Conservation (phyloP, 2,888 invertebrate species). For the Parthenolecanium corni region DNA sequence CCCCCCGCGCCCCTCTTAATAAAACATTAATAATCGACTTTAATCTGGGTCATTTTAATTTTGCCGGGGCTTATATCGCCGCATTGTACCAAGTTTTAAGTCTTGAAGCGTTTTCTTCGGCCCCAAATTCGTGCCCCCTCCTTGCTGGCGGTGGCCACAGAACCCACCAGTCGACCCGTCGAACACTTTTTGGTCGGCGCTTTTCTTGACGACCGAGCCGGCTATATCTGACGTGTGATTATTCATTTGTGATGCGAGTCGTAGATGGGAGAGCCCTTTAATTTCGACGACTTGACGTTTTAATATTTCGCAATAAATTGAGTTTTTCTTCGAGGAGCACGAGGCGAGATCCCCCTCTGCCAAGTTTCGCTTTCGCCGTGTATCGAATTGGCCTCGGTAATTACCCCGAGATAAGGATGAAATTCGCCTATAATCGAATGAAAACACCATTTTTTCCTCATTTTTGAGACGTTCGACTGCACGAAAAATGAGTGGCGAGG, state of each 20-base stretch:
- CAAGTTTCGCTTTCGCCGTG: no score
- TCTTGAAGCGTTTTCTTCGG: not conserved
- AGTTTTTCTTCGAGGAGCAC: constrained; percentile 1
- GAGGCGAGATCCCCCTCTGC: no score
- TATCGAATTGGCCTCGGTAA: no score
- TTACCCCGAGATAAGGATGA: no score
- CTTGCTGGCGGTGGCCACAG: no score
- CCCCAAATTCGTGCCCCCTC: not conserved
- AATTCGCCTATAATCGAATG: no score
- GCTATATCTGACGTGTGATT: constrained; percentile 1
- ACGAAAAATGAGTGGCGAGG: no score
- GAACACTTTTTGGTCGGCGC: no score
- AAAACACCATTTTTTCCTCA: no score
- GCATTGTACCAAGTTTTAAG: not conserved
- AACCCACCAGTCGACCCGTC: no score
- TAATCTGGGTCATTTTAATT: constrained; percentile 22
- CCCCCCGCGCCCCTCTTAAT: not conserved
- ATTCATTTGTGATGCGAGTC: not conserved
- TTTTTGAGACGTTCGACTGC: no score
- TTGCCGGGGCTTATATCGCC: not conserved
- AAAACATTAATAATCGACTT: constrained; percentile 22
- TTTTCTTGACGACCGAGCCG: no score
- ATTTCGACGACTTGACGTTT: constrained; percentile 4
- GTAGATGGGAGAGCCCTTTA: constrained; percentile 9
- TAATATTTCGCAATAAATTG: constrained; percentile 9